Conservation (phyloP, 2,113 vertebrate genomes). For the Prietella phreatophila region DNA sequence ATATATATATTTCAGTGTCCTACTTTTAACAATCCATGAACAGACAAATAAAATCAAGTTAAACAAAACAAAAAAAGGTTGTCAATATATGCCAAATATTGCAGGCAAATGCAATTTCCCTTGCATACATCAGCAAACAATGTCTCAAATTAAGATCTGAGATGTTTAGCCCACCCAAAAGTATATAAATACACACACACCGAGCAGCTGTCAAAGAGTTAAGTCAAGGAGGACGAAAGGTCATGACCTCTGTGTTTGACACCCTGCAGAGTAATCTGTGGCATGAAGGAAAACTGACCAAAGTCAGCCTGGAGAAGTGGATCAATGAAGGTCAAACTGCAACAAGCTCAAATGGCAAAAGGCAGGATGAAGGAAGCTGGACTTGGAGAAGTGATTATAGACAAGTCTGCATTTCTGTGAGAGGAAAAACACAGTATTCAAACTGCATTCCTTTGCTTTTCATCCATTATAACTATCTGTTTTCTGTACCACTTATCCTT, state of each 20-base stretch:
- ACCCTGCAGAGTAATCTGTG: not conserved
- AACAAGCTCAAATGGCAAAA: not conserved
- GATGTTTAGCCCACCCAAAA: not conserved
- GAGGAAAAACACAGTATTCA: not conserved
- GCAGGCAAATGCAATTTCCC: not conserved
- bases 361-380: not conserved
- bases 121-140: not conserved
- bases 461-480: not conserved
- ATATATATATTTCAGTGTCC: too few relatives aligned
- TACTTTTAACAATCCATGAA: too few relatives aligned
- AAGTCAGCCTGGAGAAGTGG: not conserved
- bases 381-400: not conserved
- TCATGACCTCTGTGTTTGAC: constrained; percentile 13
- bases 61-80: too few relatives aligned
- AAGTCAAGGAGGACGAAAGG: not conserved
- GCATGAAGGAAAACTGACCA: not conserved
- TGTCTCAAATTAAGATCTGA: too few relatives aligned
- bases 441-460: not conserved
- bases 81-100: too few relatives aligned
- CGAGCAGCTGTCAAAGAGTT: not conserved
- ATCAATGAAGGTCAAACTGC: not conserved
- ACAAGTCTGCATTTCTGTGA: not conserved
- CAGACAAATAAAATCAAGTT: too few relatives aligned
- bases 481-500: too few relatives aligned
- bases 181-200: not conserved